A percentile compares a stretch with the other conserved stretches of the same genome.
These are phyloP conservation scores for Rutilus rutilus DNA, from an alignment of 2,113 vertebrate species.

Conservation along the genomic window DNA sequence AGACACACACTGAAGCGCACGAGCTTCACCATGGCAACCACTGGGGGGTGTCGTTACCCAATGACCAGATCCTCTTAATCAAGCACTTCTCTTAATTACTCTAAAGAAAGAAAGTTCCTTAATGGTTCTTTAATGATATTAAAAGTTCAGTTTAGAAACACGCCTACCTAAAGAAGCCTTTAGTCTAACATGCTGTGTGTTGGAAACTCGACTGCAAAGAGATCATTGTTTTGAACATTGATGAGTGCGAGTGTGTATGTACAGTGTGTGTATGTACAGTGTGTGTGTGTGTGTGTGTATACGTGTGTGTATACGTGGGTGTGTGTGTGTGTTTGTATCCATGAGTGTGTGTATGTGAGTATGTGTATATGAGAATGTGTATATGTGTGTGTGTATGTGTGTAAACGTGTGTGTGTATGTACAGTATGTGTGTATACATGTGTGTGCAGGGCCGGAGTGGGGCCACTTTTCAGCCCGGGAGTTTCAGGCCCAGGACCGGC, in stretches of 20 bases:
- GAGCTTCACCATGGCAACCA: slow-evolving; percentile 8
- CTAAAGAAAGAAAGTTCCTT: background rate
- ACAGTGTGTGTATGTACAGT: background rate
- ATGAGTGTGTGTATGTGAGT: no score
- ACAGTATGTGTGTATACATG: no score
- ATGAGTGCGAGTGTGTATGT: background rate
- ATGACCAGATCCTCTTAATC: background rate
- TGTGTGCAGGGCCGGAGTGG: no score
- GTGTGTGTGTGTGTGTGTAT: no score
- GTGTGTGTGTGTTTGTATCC: no score
- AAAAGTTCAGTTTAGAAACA: background rate
- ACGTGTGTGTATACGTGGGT: no score
- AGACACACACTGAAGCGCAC: background rate
- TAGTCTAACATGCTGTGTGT: background rate
- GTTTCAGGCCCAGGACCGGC: no score
- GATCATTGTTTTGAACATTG: background rate
- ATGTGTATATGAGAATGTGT: no score
- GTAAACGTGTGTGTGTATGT: no score
- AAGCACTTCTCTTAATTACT: background rate
- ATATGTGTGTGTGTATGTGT: no score
- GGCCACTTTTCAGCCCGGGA: no score
- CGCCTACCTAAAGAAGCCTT: background rate
- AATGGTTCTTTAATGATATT: slow-evolving; percentile 7
- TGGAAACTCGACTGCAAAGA: background rate
- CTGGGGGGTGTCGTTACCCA: slow-evolving; percentile 7